Evolutionary conservation across 2,113 vertebrate genomes (phyloP).

Genomic region (Corythornis vintsioides): DNA sequence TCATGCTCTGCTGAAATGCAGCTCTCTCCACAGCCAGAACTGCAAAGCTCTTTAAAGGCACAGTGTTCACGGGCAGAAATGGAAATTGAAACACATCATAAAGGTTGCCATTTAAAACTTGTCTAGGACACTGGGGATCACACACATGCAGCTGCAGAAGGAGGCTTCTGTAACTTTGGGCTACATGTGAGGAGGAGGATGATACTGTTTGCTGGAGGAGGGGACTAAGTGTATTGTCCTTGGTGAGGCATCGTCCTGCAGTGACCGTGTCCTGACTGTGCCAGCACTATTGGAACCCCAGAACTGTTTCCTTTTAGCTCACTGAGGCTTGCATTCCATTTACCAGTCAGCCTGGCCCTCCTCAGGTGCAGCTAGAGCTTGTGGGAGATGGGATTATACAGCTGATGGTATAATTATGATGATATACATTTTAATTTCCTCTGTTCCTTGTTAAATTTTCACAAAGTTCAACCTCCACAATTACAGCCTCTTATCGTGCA

Average conservation of each 20-base stretch:
- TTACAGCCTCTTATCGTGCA: not conserved
- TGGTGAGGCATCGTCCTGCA: not conserved
- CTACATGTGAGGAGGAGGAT: not conserved
- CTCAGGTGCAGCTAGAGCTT: not conserved
- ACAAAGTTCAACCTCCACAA: not conserved
- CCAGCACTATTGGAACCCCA: not conserved
- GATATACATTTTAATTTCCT: not conserved
- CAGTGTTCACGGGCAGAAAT: not conserved
- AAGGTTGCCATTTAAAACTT: not conserved
- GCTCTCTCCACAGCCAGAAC: not conserved
- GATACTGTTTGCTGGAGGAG: not conserved
- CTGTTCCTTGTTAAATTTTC: not conserved
- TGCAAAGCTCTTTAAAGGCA: slow-evolving; percentile 25
- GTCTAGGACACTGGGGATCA: not conserved
- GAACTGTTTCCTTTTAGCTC: not conserved
- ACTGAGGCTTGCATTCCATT: not conserved
- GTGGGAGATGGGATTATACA: not conserved
- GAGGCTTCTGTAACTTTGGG: not conserved
- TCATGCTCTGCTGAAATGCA: not conserved
- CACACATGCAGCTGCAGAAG: not conserved
- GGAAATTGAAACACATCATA: not conserved
- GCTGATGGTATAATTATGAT: not conserved
- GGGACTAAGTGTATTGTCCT: not conserved
- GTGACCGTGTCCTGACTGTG: not conserved
- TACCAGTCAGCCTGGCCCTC: not conserved